phyloP scores from a whole-genome alignment of 2,113 vertebrate species.

The Eulemur rufifrons region DNA sequence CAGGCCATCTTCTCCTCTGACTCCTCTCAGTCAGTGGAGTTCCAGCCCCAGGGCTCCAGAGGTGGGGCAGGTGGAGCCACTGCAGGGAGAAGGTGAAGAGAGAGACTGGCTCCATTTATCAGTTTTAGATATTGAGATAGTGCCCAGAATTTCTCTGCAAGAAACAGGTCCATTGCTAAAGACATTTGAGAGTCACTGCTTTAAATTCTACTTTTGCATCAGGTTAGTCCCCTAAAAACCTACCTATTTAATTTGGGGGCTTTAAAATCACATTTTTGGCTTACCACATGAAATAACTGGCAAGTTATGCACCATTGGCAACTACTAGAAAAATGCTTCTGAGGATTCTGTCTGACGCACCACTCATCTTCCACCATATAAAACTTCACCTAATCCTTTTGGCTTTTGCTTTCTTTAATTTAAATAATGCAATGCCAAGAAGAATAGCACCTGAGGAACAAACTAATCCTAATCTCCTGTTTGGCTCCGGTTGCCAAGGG shows the following conservation, averaged over 20 bases:
- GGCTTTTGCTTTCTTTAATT: constrained; percentile 29
- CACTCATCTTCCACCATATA: background rate
- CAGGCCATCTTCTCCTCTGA: background rate
- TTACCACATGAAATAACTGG: background rate
- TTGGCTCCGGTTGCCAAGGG: background rate
- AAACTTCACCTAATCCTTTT: background rate
- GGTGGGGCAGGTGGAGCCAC: too few relatives aligned
- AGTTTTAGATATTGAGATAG: background rate
- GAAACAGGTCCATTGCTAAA: background rate
- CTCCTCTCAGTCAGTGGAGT: background rate
- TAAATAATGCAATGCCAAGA: constrained; percentile 26
- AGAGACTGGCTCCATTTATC: background rate
- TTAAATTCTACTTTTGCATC: constrained; percentile 14
- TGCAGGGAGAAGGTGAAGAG: background rate
- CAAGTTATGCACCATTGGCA: background rate
- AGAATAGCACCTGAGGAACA: background rate
- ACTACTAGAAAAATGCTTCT: constrained; percentile 19
- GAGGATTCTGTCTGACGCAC: background rate
- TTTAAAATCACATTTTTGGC: constrained; percentile 37
- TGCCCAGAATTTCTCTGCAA: background rate
- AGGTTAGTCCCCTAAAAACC: background rate
- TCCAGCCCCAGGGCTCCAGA: background rate
- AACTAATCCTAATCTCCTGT: constrained; percentile 5
- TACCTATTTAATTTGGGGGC: background rate
- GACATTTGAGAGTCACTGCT: background rate